Percentiles rank a stretch among this genome's conserved stretches.
Evolutionary conservation across 2,797 vertebrate genomes (phyloP).

Genomic region (Sus cebifrons): DNA sequence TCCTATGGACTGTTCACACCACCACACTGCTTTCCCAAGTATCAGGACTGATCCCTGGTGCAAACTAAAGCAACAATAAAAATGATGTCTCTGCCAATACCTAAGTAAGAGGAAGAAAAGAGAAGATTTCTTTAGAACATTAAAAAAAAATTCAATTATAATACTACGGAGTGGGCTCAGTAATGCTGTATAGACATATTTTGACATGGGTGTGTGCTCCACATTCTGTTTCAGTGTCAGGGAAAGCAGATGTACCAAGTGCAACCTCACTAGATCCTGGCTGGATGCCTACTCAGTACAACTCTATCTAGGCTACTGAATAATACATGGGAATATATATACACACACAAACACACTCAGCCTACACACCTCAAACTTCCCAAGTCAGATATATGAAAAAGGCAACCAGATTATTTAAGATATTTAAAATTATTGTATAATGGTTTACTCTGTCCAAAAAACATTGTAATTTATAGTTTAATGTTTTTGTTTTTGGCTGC

Average conservation of each 20-base stretch:
- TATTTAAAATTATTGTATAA: slow-evolving; percentile 46
- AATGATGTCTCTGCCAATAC: neutral
- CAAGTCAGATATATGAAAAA: slow-evolving; percentile 31
- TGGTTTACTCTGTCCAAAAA: slow-evolving; percentile 42
- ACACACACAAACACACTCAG: slow-evolving; percentile 55
- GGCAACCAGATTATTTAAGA: neutral
- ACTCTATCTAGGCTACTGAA: slow-evolving; percentile 82
- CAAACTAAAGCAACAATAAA: neutral
- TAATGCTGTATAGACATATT: slow-evolving; percentile 17
- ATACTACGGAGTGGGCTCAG: neutral
- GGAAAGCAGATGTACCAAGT: slow-evolving; percentile 84
- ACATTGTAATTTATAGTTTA: neutral
- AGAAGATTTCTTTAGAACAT: neutral
- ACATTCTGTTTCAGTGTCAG: slow-evolving; percentile 19
- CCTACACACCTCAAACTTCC: slow-evolving; percentile 30
- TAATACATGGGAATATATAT: slow-evolving; percentile 36
- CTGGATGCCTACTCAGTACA: slow-evolving; percentile 75
- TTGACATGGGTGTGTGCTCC: neutral
- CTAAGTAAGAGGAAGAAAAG: neutral
- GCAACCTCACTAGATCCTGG: slow-evolving; percentile 73
- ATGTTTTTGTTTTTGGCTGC: neutral
- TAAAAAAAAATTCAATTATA: neutral
- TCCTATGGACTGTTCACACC: neutral
- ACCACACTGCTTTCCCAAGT: neutral
- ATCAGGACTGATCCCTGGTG: neutral